Evolutionary conservation across 2,888 invertebrate species (phyloP).

Genomic region (Drosophila testacea): DNA sequence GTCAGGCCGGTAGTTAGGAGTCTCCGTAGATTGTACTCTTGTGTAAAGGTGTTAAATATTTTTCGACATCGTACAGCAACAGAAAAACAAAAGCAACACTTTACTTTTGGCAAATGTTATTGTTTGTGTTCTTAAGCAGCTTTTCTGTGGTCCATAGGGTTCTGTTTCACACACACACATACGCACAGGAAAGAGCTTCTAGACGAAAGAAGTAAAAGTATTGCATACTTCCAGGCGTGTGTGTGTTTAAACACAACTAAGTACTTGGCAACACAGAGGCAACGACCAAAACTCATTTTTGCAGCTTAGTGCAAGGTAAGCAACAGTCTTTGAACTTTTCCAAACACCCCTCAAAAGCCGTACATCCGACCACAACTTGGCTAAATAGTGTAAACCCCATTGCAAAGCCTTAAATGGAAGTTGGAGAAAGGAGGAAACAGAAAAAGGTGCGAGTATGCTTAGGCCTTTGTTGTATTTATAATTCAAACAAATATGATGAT

Average conservation of each 20-base stretch:
- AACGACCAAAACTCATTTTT: slow-evolving; percentile 44
- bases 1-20: slow-evolving; percentile 58
- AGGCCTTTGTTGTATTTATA: slow-evolving; percentile 36
- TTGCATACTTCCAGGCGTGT: slow-evolving; percentile 65
- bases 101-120: slow-evolving; percentile 57
- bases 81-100: slow-evolving; percentile 49
- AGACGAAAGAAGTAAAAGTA: slow-evolving; percentile 58
- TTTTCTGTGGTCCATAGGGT: slow-evolving; percentile 50
- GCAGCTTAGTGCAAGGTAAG: slow-evolving; percentile 48
- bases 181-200: neutral
- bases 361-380: slow-evolving; percentile 44
- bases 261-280: slow-evolving; percentile 35
- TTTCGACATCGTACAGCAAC: slow-evolving; percentile 48
- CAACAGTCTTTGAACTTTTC: slow-evolving; percentile 38
- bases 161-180: slow-evolving; percentile 35
- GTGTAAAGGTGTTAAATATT: slow-evolving; percentile 79
- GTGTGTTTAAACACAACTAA: slow-evolving; percentile 29
- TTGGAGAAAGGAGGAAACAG: neutral
- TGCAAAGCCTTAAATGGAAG: neutral
- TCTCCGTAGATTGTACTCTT: slow-evolving; percentile 57
- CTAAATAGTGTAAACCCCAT: slow-evolving; percentile 8
- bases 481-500: slow-evolving; percentile 43
- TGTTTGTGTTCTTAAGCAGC: slow-evolving; percentile 75
- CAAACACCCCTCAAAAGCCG: neutral
- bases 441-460: slow-evolving; percentile 3